A percentile compares a stretch with the other conserved stretches of the same genome.
Evolutionary conservation across 2,888 invertebrate species (phyloP).

Genomic region (Scelioninae gen. 2): DNA sequence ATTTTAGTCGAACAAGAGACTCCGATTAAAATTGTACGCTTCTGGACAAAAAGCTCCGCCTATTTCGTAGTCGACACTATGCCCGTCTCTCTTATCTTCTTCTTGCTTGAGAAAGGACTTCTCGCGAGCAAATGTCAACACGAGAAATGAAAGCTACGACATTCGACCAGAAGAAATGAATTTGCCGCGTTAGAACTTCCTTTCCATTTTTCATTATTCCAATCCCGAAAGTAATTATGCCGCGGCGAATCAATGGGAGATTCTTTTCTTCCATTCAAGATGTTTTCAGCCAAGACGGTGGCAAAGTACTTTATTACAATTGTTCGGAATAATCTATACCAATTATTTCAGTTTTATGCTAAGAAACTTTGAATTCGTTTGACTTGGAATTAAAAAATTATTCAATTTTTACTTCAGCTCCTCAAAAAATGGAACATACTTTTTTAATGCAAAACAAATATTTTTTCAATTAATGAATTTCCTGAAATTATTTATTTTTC

Average conservation of each 20-base stretch:
- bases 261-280: no score
- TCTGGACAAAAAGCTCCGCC: conserved; percentile 17
- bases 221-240: conserved; percentile 42
- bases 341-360: no score
- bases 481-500: no score
- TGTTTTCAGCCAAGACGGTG: no score
- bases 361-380: no score
- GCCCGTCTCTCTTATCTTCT: conserved; percentile 36
- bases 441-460: no score
- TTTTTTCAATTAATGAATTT: no score
- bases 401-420: no score
- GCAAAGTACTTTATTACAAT: no score
- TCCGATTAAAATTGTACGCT: conserved; percentile 49
- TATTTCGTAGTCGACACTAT: conserved; percentile 39
- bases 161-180: conserved; percentile 43
- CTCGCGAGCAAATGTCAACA: conserved; percentile 51
- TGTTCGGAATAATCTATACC: no score
- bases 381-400: no score
- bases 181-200: conserved; percentile 41
- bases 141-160: conserved; percentile 33
- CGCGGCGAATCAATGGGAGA: conserved; percentile 31
- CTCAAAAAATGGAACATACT: no score
- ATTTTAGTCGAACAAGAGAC: conserved; percentile 48
- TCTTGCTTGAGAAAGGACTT: conserved; percentile 28
- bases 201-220: conserved; percentile 34